Conservation (phyloP, 1,140 invertebrate species). For the Trypoxylus dichotomus region DNA sequence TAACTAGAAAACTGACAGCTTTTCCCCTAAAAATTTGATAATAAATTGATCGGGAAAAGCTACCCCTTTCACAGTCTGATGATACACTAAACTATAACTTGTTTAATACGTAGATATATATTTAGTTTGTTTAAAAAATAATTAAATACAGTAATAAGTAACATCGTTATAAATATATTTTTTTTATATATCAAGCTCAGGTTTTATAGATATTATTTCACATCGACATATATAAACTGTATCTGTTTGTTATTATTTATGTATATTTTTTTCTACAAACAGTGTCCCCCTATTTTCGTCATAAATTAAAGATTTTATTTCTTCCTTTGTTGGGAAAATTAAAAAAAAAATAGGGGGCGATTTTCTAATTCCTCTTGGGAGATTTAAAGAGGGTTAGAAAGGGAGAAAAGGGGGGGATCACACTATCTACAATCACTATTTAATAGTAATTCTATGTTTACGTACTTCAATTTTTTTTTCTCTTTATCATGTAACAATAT, state of each 20-base stretch:
- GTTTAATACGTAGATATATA: neutral
- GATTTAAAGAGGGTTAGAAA: neutral
- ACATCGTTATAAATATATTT: neutral
- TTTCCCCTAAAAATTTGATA: neutral
- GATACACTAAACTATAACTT: too few relatives aligned
- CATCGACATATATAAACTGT: neutral
- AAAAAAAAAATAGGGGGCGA: neutral
- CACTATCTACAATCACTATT: neutral
- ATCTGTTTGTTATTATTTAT: too few relatives aligned
- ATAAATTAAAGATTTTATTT: neutral
- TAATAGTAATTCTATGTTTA: neutral
- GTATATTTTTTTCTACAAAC: neutral
- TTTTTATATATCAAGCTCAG: neutral
- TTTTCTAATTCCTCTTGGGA: neutral
- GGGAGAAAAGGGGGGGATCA: neutral
- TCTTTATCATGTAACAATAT: conserved; percentile 8
- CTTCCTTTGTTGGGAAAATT: neutral
- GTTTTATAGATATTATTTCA: neutral
- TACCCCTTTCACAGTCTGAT: too few relatives aligned
- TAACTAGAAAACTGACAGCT: too few relatives aligned
- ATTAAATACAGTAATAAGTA: neutral
- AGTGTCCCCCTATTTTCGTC: neutral
- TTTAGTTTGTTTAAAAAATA: conserved; percentile 1
- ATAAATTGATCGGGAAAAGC: neutral
- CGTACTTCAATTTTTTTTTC: neutral